These are phyloP conservation scores for Callopanchax toddi DNA, from an alignment of 2,113 vertebrate genomes.

Conservation along the genomic window DNA sequence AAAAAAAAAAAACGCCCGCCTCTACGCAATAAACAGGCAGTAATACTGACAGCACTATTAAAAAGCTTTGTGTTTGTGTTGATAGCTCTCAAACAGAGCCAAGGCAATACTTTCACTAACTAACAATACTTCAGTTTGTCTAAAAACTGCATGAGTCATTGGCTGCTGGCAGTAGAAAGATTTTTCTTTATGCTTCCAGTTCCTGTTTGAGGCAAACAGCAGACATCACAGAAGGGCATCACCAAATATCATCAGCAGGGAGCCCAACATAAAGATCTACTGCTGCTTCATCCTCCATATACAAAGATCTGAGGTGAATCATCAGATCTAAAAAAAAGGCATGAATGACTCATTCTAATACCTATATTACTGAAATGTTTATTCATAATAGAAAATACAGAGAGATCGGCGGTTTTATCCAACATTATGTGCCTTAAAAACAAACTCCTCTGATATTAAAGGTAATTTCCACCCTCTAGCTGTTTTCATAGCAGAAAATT, in stretches of 20 bases:
- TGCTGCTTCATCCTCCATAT: background rate
- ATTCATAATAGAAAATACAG: background rate
- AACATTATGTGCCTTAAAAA: background rate
- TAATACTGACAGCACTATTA: conserved; percentile 3
- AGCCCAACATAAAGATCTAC: background rate
- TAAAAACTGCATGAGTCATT: conserved; percentile 7
- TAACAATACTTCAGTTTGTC: conserved; percentile 6
- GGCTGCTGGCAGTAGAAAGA: background rate
- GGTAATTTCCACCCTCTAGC: background rate
- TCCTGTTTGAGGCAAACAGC: conserved; percentile 4
- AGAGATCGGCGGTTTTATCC: background rate
- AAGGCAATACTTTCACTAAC: conserved; percentile 1
- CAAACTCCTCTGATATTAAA: background rate
- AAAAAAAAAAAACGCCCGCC: too few relatives aligned
- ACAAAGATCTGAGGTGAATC: conserved; percentile 3
- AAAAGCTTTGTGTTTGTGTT: conserved; percentile 14
- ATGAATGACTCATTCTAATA: background rate
- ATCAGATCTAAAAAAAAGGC: background rate
- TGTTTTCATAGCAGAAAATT: background rate
- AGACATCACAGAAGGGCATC: conserved; percentile 2
- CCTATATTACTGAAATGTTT: background rate
- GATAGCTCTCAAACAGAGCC: conserved; percentile 9
- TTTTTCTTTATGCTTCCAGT: background rate
- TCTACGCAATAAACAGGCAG: conserved; percentile 3
- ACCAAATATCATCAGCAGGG: background rate